Conservation (phyloP, 2,888 invertebrate genomes). For the Acleris laterana region DNA sequence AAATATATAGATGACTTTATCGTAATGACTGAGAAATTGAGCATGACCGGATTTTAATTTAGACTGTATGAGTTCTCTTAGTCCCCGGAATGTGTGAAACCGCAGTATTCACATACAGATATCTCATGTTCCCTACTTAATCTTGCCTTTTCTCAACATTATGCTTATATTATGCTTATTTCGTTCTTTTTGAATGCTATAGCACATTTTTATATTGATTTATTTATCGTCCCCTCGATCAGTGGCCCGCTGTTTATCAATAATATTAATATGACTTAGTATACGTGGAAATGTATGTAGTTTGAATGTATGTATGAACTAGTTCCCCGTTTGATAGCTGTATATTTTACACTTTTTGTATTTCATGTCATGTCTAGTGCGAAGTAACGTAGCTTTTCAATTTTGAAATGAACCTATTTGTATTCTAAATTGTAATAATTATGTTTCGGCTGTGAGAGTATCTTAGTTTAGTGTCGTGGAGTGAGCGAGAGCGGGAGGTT, state of each 20-base stretch:
- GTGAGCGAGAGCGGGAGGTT: slow-evolving; percentile 32
- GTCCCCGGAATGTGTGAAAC: not conserved
- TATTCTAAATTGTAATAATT: slow-evolving; percentile 65
- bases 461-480: slow-evolving; percentile 61
- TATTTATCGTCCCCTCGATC: slow-evolving; percentile 17
- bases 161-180: not conserved
- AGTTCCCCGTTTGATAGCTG: slow-evolving; percentile 31
- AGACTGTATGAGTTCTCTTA: not conserved
- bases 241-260: slow-evolving; percentile 8
- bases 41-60: too few relatives aligned
- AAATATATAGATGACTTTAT: too few relatives aligned
- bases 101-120: too few relatives aligned
- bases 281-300: slow-evolving; percentile 25
- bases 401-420: slow-evolving; percentile 42
- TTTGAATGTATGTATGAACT: slow-evolving; percentile 28
- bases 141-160: not conserved
- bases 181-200: not conserved
- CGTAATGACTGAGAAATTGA: too few relatives aligned
- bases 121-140: not conserved
- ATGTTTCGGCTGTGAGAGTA: slow-evolving; percentile 77
- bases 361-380: slow-evolving; percentile 27
- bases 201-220: slow-evolving; percentile 13
- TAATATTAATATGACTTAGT: slow-evolving; percentile 20
- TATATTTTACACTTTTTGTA: slow-evolving; percentile 35
- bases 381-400: slow-evolving; percentile 36